phyloP scores from a whole-genome alignment of 2,888 invertebrate genomes.

The Pristionchus exspectatus region DNA sequence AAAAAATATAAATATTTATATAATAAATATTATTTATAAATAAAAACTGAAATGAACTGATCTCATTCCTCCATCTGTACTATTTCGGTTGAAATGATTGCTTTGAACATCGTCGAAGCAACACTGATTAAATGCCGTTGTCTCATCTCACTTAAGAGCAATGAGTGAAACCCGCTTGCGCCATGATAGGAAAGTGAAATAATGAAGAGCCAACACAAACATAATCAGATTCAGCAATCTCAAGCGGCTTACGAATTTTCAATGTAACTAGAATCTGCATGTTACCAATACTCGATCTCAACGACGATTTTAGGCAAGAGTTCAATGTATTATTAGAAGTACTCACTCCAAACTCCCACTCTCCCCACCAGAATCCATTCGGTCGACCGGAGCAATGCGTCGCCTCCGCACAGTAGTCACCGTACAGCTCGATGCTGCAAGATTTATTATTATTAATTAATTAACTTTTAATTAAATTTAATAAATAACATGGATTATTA shows the following conservation, averaged over 20 bases:
- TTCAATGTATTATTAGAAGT: too few species aligned
- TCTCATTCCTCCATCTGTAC: too few species aligned
- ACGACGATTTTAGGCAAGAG: too few species aligned
- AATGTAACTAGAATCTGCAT: not conserved
- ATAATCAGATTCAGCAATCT: too few species aligned
- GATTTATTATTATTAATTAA: constrained; percentile 1
- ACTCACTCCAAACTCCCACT: constrained; percentile 65
- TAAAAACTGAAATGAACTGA: not conserved
- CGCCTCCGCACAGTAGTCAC: constrained; percentile 59
- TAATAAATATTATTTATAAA: not conserved
- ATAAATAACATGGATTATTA: too few species aligned
- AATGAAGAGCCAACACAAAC: too few species aligned
- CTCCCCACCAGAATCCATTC: constrained; percentile 67
- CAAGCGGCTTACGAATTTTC: too few species aligned
- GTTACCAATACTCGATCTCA: not conserved
- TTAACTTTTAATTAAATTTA: not conserved
- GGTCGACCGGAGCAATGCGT: constrained; percentile 59
- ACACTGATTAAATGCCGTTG: not conserved
- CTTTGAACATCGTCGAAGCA: too few species aligned
- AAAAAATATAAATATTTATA: not conserved
- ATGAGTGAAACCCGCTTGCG: not conserved
- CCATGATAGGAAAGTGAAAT: too few species aligned
- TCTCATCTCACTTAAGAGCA: not conserved
- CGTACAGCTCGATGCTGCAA: constrained; percentile 61
- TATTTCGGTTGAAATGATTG: not conserved